Percentiles rank a stretch among this genome's conserved stretches.
Evolutionary conservation across 2,797 vertebrate genomes (phyloP).

Genomic region (Ambastaia sidthimunki): DNA sequence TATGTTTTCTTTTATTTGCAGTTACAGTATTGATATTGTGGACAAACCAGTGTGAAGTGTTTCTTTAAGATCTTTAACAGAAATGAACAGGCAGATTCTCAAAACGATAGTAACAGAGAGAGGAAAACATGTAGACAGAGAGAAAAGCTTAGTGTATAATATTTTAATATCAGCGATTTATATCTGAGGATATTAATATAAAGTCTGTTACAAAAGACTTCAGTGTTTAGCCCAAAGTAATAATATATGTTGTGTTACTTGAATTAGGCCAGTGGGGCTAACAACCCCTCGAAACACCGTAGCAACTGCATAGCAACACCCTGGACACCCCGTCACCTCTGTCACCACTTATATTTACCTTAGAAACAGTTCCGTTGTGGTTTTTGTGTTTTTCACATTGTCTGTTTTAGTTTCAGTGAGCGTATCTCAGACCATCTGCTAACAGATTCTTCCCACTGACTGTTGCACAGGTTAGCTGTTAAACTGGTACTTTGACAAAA

Average conservation of each 20-base stretch:
- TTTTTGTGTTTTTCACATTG: too few species aligned
- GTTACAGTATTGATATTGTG: not conserved
- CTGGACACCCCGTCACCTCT: too few species aligned
- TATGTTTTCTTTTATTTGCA: not conserved
- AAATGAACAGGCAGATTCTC: not conserved
- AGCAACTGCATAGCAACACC: too few species aligned
- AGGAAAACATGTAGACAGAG: not conserved
- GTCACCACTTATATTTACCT: too few species aligned
- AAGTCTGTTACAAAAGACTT: too few species aligned
- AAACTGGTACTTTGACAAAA: not conserved
- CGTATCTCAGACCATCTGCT: not conserved
- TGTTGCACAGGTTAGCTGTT: not conserved
- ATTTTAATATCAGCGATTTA: not conserved
- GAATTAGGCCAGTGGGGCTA: not conserved
- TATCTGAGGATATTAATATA: too few species aligned
- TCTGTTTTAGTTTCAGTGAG: not conserved
- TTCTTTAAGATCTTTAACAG: not conserved
- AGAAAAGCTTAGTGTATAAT: not conserved
- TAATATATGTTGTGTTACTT: not conserved
- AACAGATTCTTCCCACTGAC: not conserved
- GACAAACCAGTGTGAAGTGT: not conserved
- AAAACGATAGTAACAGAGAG: constrained; percentile 8
- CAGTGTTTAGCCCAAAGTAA: too few species aligned
- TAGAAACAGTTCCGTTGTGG: too few species aligned
- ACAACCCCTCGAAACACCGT: too few species aligned